Base-by-base conservation (phyloP, 2,113 vertebrate genomes). In the Nycticorax nycticorax region DNA sequence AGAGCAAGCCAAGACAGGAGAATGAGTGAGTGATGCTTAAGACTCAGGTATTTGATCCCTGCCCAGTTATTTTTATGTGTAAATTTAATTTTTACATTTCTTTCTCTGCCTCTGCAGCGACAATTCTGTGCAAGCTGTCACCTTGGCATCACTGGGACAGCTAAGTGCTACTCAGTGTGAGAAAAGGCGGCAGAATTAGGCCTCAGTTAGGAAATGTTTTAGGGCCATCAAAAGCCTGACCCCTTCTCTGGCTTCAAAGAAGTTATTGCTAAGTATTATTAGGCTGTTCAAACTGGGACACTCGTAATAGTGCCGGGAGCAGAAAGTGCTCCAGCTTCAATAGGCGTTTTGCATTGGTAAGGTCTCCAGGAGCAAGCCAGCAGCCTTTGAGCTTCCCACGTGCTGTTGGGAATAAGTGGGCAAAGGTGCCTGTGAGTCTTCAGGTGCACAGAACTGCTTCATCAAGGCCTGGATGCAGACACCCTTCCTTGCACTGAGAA, bases 201-300 rank as follows among this genome's bases (percentile, higher is more conserved):
- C 57, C 53, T 93, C 64, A 33, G 79, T 82, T 85, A 91, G 89
- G 92, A 88, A 87, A 94, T 73, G 69, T 45, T 93, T 93, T 75
- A 93, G 73, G 80, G 48, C 48, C 73, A 50, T 78, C 79, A 85
- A 76, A 96, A 93, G 28, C 77, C 81, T 97, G 84, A 85, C 62
- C 62, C 32, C 53, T 85, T 92, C 80, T 79, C 53, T 69, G 50
- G 12, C 67, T 89, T 94, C 94, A 97, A 83, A 89, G 43, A 89
- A 74, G 57, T 74, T 91, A 76, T 83, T 66, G 62, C 84, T 79
- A 66, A 95, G 81, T 89, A 88, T 87, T 95, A 85, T 85, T 91
- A 88, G 57, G 67, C 41, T 71, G 71, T 89, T 95, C 71, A 85
- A 76, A 88, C 41, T 63, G 74, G 91, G 81, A 62, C 71, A 83